Evolutionary conservation across 2,113 vertebrate species (phyloP).

Genomic region (Crotalus tigris): DNA sequence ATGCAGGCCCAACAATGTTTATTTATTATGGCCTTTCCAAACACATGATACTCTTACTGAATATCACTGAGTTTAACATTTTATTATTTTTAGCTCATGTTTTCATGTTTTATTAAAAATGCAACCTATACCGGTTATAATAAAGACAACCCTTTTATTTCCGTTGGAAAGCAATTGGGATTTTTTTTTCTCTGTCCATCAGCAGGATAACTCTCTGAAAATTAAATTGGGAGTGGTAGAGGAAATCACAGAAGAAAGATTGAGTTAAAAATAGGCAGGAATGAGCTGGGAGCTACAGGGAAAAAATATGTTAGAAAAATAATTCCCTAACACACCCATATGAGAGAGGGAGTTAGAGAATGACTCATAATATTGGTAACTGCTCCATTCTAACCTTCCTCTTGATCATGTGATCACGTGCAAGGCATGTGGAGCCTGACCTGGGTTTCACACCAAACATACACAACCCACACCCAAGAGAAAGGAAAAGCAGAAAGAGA

Average conservation of each 20-base stretch:
- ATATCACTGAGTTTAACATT: not conserved
- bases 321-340: not conserved
- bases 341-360: not conserved
- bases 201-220: not conserved
- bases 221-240: not conserved
- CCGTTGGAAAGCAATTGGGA: not conserved
- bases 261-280: not conserved
- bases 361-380: not conserved
- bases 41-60: not conserved
- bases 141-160: not conserved
- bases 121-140: not conserved
- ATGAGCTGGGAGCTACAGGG: not conserved
- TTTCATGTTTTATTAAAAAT: not conserved
- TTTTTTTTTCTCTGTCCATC: not conserved
- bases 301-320: not conserved
- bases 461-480: not conserved
- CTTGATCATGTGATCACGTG: not conserved
- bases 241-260: not conserved
- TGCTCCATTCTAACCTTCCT: not conserved
- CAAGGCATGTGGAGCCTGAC: not conserved
- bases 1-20: not conserved
- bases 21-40: not conserved
- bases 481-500: not conserved
- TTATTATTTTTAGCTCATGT: not conserved
- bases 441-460: not conserved